Percentiles rank a stretch among this genome's conserved stretches.
Conservation (phyloP, 2,888 invertebrate species). For the Zeuzera pyrina region DNA sequence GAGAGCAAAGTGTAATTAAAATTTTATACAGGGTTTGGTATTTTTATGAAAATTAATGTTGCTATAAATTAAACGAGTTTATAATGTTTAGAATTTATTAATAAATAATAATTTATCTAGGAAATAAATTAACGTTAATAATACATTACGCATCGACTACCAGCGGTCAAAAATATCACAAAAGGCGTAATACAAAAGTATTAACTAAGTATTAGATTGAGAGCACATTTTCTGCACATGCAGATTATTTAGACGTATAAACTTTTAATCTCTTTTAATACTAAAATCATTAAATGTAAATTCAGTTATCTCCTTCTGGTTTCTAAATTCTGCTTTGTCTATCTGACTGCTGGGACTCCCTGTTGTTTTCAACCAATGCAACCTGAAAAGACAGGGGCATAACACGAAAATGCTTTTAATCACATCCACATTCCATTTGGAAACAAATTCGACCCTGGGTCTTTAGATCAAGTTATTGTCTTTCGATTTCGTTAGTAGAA, state of each 20-base stretch:
- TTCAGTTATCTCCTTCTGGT: conserved; percentile 70
- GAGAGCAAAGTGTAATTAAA: conserved; percentile 34
- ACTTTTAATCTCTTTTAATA: conserved; percentile 43
- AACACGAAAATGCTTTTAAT: no score
- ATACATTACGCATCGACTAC: not conserved
- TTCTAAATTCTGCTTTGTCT: conserved; percentile 80
- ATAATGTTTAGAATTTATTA: not conserved
- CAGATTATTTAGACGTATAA: not conserved
- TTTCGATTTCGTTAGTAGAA: no score
- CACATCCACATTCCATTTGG: no score
- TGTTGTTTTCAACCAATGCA: conserved; percentile 70
- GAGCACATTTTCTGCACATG: no score
- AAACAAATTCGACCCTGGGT: no score
- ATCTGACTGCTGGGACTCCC: conserved; percentile 85
- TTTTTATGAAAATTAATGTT: not conserved
- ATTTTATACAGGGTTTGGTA: conserved; percentile 15
- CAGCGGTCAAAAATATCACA: no score
- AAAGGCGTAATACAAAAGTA: no score
- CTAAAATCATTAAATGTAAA: conserved; percentile 64
- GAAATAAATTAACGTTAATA: not conserved
- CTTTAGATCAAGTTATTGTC: no score
- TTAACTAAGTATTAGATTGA: no score
- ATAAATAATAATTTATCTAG: not conserved
- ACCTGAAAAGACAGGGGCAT: conserved; percentile 56
- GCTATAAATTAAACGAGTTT: not conserved